phyloP scores from a whole-genome alignment of 2,797 vertebrate genomes.

The Gymnothorax reevesii region DNA sequence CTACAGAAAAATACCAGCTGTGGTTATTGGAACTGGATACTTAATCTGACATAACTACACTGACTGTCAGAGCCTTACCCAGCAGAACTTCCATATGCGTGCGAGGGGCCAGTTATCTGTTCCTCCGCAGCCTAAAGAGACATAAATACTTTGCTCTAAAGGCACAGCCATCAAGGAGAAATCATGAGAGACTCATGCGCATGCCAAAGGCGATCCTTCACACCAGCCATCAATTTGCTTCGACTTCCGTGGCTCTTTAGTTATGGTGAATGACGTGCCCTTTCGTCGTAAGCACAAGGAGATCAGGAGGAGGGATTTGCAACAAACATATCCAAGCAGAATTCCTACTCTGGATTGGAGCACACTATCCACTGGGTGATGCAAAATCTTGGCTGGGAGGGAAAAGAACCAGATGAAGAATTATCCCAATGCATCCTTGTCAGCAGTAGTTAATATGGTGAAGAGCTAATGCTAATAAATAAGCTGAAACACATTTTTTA shows the following conservation, averaged over 20 bases:
- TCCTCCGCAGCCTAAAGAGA: slow-evolving; percentile 4
- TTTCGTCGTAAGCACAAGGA: not conserved
- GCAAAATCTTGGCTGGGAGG: not conserved
- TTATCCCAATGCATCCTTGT: not conserved
- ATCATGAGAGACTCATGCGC: not conserved
- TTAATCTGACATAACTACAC: slow-evolving; percentile 1
- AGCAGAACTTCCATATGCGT: slow-evolving; percentile 2
- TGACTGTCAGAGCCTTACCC: slow-evolving; percentile 2
- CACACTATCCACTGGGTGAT: not conserved
- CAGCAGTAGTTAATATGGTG: not conserved
- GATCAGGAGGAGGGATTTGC: not conserved
- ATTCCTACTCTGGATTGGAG: not conserved
- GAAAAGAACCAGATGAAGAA: not conserved
- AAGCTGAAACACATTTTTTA: not conserved
- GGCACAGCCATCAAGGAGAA: not conserved
- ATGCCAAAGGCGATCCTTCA: not conserved
- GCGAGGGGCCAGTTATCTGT: slow-evolving; percentile 7
- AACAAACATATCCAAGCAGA: not conserved
- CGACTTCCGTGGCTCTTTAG: not conserved
- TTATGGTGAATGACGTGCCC: not conserved
- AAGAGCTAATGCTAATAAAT: not conserved
- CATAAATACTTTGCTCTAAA: not conserved
- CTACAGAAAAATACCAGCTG: slow-evolving; percentile 8
- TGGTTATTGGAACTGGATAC: not conserved
- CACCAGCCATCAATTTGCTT: not conserved